Conservation (phyloP, 1,140 invertebrate genomes). For the Drosophila lini region DNA sequence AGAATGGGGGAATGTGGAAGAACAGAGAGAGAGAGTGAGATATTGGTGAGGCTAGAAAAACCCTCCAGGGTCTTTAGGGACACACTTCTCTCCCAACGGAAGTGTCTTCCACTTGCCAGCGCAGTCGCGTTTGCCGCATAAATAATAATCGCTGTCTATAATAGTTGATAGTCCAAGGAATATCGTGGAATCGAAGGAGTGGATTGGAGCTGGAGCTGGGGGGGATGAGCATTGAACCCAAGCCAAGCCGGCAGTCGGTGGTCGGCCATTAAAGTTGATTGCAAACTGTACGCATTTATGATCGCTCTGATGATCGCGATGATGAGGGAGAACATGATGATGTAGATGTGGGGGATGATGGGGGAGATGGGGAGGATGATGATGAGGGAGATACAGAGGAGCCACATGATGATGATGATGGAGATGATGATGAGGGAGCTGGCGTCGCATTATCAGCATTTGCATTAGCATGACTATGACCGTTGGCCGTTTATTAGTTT, state of each 20-base stretch:
- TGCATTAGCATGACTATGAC: conserved; percentile 54
- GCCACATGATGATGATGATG: conserved; percentile 8
- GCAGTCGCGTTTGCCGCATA: conserved; percentile 59
- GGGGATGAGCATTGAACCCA: conserved; percentile 63
- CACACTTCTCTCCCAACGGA: conserved; percentile 12
- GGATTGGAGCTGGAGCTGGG: background rate
- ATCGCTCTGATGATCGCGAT: conserved; percentile 30
- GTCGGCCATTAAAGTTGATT: conserved; percentile 72
- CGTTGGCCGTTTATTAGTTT: conserved; percentile 72
- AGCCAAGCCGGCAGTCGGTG: conserved; percentile 21
- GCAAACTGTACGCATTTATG: conserved; percentile 77
- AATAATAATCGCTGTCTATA: conserved; percentile 76
- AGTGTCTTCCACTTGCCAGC: conserved; percentile 11
- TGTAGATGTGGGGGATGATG: background rate
- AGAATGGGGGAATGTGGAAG: background rate
- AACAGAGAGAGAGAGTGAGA: background rate
- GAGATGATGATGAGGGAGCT: conserved; percentile 26
- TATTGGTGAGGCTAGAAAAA: conserved; percentile 26
- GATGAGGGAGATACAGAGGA: conserved; percentile 5
- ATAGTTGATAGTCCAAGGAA: conserved; percentile 56
- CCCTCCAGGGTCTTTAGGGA: conserved; percentile 23
- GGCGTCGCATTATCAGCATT: conserved; percentile 65
- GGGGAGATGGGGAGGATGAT: conserved; percentile 2
- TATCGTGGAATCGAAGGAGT: conserved; percentile 31
- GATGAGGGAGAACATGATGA: conserved; percentile 12